Evolutionary conservation across 2,797 vertebrate genomes (phyloP), one percentile per base, ranked within the genome.

Genomic region (Pteropus rufus): DNA sequence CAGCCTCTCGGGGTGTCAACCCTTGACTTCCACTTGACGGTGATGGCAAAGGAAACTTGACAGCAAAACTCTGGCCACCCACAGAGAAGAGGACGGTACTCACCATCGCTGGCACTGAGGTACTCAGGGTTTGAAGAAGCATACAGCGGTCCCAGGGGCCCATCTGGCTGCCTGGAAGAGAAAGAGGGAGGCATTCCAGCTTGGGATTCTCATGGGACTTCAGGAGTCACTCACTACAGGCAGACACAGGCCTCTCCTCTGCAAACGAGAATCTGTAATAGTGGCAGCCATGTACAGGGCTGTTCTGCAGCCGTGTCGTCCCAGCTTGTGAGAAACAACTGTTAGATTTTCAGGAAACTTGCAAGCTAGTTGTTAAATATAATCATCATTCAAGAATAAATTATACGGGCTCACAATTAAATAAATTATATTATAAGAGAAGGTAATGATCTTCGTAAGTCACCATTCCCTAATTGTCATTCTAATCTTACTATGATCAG

Each of bases 81-180:
- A 14, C 0, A 3, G 15, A 39, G 21, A 56, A 12, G 34, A 39
- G 41, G 34, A 0, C 0, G 21, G 29, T 31, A 67, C 99, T 99
- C 98, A 99, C 99, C 99, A 76, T 99, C 99, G 0, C 99, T 99
- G 96, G 99, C 99, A 2, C 99, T 99, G 98, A 99, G 98, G 97
- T 99, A 99, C 95, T 99, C 99, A 0, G 99, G 99, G 98, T 99
- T 99, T 5, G 99, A 99, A 34, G 99, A 99, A 3, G 99, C 99
- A 0, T 99, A 99, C 31, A 99, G 98, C 0, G 99, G 99, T 89
- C 99, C 99, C 0, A 99, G 99, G 0, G 99, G 99, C 93, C 99
- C 99, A 95, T 99, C 99, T 0, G 99, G 99, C 98, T 99, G 99
- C 94, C 99, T 99, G 96, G 29, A 97, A 96, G 93, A 70, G 62